Base-by-base conservation (phyloP, 2,797 vertebrate species). In the Ptychobarbus kaznakovi region DNA sequence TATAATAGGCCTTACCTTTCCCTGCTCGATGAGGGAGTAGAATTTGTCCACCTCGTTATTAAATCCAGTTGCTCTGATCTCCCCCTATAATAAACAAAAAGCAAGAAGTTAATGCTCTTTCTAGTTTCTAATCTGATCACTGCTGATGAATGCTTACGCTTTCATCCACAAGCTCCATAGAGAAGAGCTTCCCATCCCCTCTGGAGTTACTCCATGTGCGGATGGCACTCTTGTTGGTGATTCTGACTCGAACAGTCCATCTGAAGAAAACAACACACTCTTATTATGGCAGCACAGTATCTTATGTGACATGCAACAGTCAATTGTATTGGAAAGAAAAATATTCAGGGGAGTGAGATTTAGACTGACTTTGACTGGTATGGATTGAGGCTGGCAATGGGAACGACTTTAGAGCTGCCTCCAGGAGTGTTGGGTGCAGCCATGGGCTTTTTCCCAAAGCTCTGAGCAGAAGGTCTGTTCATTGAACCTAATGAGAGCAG, bases 191-290 rank as follows among this genome's bases (percentile, higher is more conserved):
- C 70, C 98, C 98, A 44, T 99, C 97, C 0, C 98, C 98, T 9
- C 98, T 97, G 18, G 97, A 97, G 92, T 99, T 99, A 95, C 97
- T 99, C 98, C 98, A 99, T 0, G 97, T 98, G 6, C 98, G 97
- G 90, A 99, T 96, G 90, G 94, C 90, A 86, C 96, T 96, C 92
- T 99, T 99, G 90, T 99, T 99, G 92, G 97, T 99, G 35, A 99
- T 95, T 20, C 98, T 96, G 49, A 96, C 98, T 10, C 98, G 96
- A 88, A 99, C 93, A 12, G 97, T 99, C 98, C 98, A 99, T 93
- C 98, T 99, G 81, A 38, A 87, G 16, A 82, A 49, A 78, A 74
- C 28, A 38, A 2, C 58, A 1, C 3, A 85, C 22, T 51, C 79
- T 65, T 28, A 70, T 75, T 75, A 35, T 42, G 22, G 11, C 28